Conservation (phyloP, 2,113 vertebrate species). For the Rattus rattus region DNA sequence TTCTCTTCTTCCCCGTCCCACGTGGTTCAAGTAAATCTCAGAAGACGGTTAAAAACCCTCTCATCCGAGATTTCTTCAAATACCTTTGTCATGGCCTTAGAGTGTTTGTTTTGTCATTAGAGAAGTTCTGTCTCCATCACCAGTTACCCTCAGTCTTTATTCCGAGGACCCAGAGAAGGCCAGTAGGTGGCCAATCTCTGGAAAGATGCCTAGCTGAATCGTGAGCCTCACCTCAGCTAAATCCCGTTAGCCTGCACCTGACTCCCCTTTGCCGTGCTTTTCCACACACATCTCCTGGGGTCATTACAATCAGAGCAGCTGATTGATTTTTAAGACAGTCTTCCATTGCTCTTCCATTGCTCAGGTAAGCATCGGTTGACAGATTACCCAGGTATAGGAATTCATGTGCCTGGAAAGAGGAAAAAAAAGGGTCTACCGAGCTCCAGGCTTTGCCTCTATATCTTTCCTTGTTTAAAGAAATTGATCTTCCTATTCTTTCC, state of each 20-base stretch:
- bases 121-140: not conserved
- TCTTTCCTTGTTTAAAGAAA: conserved; percentile 44
- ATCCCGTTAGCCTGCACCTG: not conserved
- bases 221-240: not conserved
- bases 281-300: not conserved
- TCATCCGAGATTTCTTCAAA: not conserved
- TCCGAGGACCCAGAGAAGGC: not conserved
- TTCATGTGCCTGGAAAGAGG: conserved; percentile 51
- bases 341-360: conserved; percentile 40
- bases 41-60: not conserved
- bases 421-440: not conserved
- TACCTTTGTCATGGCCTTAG: not conserved
- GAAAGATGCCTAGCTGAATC: not conserved
- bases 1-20: not conserved
- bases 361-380: conserved; percentile 4
- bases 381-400: conserved; percentile 57
- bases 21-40: conserved; percentile 57
- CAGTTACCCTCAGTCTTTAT: conserved; percentile 14
- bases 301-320: conserved; percentile 55
- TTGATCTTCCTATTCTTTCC: not conserved
- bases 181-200: not conserved
- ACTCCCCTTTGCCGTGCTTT: conserved; percentile 20
- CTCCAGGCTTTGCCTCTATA: conserved; percentile 46
- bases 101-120: not conserved
- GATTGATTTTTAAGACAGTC: conserved; percentile 70